Conservation (phyloP, 1,140 invertebrate genomes). For the Sitobion miscanthi region DNA sequence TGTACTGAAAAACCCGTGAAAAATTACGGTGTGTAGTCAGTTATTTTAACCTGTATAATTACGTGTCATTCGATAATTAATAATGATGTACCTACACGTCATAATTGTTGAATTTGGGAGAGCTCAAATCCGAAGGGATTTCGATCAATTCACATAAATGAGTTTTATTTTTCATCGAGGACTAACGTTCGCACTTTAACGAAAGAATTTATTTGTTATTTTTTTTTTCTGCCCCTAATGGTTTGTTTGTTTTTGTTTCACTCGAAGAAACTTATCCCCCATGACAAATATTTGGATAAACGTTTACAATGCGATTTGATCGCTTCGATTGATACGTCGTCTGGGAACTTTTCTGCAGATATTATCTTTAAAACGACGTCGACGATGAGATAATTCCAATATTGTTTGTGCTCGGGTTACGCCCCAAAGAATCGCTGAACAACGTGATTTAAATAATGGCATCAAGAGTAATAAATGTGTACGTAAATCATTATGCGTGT, state of each 20-base stretch:
- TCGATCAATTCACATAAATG: not conserved
- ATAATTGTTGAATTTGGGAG: not conserved
- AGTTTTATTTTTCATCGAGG: slow-evolving; percentile 27
- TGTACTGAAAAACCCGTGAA: not conserved
- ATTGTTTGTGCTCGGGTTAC: slow-evolving; percentile 28
- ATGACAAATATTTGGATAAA: slow-evolving; percentile 56
- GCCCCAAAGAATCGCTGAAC: not conserved
- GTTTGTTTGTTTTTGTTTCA: slow-evolving; percentile 56
- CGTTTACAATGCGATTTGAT: slow-evolving; percentile 56
- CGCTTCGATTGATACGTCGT: slow-evolving; percentile 56
- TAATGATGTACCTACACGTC: not conserved
- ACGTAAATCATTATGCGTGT: not conserved
- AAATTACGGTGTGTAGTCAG: too few species aligned
- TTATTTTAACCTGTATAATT: too few species aligned
- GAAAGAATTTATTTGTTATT: not conserved
- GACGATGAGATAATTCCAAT: slow-evolving; percentile 42
- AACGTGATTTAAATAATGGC: slow-evolving; percentile 44
- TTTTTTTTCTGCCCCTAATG: not conserved
- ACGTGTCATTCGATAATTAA: not conserved
- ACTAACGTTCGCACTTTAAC: slow-evolving; percentile 39
- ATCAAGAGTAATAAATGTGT: slow-evolving; percentile 28
- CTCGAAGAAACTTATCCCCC: slow-evolving; percentile 54
- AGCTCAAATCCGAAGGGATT: not conserved
- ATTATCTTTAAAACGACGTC: slow-evolving; percentile 38
- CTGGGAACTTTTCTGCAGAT: slow-evolving; percentile 42